Conservation (phyloP, 2,797 vertebrate species). For the Phyllotis vaccarum region DNA sequence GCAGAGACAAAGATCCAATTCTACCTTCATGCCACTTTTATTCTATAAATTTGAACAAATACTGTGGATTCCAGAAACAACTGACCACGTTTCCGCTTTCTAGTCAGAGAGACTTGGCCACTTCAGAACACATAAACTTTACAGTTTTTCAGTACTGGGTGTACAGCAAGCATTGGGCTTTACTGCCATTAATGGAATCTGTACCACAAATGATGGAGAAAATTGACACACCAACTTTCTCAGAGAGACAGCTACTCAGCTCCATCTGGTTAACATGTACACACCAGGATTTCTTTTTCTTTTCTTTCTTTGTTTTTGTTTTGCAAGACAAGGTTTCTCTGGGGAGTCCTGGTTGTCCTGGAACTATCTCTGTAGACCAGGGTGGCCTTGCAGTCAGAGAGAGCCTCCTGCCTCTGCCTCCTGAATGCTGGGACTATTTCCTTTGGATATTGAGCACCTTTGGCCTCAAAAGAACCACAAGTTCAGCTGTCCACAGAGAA, state of each 20-base stretch:
- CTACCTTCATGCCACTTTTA: not conserved
- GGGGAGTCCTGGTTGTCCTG: not conserved
- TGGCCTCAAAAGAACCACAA: not conserved
- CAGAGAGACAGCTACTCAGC: not conserved
- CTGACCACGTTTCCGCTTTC: not conserved
- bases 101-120: not conserved
- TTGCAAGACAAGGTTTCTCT: not conserved
- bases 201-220: not conserved
- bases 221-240: not conserved
- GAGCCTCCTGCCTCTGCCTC: not conserved
- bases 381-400: not conserved
- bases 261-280: slow-evolving; percentile 1
- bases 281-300: not conserved
- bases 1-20: not conserved
- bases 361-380: not conserved
- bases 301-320: too few species aligned
- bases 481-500: slow-evolving; percentile 16
- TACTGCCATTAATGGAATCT: slow-evolving; percentile 25
- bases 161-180: not conserved
- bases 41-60: slow-evolving; percentile 23
- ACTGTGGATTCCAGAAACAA: slow-evolving; percentile 39
- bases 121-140: slow-evolving; percentile 44
- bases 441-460: not conserved
- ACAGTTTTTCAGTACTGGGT: not conserved
- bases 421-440: not conserved